Base-by-base conservation (phyloP, 2,797 vertebrate genomes). In the Linurgus olivaceus region DNA sequence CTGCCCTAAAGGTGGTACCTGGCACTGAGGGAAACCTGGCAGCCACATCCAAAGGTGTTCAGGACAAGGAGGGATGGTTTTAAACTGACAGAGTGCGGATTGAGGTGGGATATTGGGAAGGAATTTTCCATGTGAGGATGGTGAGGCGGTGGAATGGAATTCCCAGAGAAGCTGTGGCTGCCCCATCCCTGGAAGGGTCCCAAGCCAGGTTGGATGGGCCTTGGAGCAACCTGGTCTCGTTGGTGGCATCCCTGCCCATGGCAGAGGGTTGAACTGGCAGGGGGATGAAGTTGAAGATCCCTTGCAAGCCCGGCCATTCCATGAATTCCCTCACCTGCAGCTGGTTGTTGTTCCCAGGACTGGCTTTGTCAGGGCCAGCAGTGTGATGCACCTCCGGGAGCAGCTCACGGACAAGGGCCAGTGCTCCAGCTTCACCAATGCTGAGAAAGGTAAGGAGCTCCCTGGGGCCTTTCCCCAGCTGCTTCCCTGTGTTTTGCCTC, bases 321-420 rank as follows among this genome's bases (percentile, higher is more conserved):
- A 10, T 66, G 63, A 37, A 76, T 76, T 59, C 29, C 25, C 9
- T 74, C 24, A 55, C 16, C 71, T 55, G 17, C 42, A 12, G n/a
- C 79, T 54, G 20, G n/a, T 74, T 82, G 40, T 90, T 33, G 13
- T 91, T 82, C 66, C 51, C 96, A 99, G 99, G 67, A 93, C 96
- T 2, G 99, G 99, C 28, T 99, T 98, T 33, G 99, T 99, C 23
- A 67, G 96, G 7, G 98, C 98, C 1, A 37, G 23, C 2, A 98
- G 98, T 18, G 95, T 99, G 96, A 99, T 99, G 99, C 98, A 97
- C 78, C 98, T 99, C 8, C 97, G 99, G 18, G 97, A 98, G 93
- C 98, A 98, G 96, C 97, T 99, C 65, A 98, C 98, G 20, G 97
- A 98, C 16, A 98, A 98, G 12, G 98, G 98, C 21, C 98, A 98